Evolutionary conservation across 2,113 vertebrate species (phyloP), one percentile per base, ranked within the genome.

Genomic region (Trinectes maculatus): DNA sequence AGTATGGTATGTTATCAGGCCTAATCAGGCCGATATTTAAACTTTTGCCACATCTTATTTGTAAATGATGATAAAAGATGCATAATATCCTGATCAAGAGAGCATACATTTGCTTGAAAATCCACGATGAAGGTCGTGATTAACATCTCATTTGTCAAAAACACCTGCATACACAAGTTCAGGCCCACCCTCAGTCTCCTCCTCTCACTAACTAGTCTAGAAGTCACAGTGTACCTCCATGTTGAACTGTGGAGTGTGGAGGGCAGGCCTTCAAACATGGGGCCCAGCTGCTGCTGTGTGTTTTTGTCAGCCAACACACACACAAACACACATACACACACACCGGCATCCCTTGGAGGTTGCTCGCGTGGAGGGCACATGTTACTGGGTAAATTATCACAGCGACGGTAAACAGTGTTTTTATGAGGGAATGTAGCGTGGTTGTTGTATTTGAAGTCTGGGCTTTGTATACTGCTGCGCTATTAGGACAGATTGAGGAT

Each of bases 301-400:
- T 90, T 85, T 90, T 81, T 76, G 81, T 87, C 78, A 87, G 74
- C 82, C 72, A 78, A 72, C 80, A 79, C 79, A 90, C 80, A 83
- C 77, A 85, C 81, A 68, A 75, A 49, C 47, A 26, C 44, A 25
- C 21, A 26, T 24, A 25, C 46, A 48, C 24, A 36, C 34, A 36
- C 34, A 36, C 34, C 74, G 85, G 86, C 84, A 86, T 85, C 77
- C 82, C 88, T 85, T 51, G 54, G 47, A 85, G 78, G 89, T 83
- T 87, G 72, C 83, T 52, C 87, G 91, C 79, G 84, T 83, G 77
- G 85, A 88, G 80, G 79, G 92, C 82, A 81, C 90, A 87, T 89
- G 85, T 86, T 86, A 79, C 90, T 90, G 83, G 85, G 87, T 78
- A 74, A 92, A 93, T 90, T 88, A 86, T 87, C 87, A 85, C 82